Percentiles rank a stretch among this genome's conserved stretches.
These are phyloP conservation scores for Tribolium freemani DNA, from an alignment of 2,888 invertebrate genomes.

Conservation along the genomic window DNA sequence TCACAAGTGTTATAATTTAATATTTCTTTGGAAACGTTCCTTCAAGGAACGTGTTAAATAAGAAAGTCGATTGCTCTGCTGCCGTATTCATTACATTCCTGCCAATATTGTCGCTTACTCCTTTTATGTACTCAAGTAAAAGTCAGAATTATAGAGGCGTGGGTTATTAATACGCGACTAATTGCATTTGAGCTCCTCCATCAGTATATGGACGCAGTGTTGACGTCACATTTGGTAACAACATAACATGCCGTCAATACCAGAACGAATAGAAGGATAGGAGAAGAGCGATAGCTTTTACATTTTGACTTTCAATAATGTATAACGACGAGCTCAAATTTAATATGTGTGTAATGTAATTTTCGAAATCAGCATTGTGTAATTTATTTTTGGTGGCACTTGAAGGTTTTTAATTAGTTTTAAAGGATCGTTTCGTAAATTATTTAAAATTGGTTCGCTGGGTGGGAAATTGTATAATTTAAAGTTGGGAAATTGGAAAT, in stretches of 20 bases:
- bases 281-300: neutral
- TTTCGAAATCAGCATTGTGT: neutral
- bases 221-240: conserved; percentile 30
- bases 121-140: neutral
- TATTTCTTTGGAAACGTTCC: neutral
- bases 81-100: neutral
- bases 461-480: neutral
- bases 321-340: conserved; percentile 15
- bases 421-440: neutral
- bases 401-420: conserved; percentile 2
- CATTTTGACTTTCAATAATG: conserved; percentile 22
- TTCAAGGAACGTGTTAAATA: neutral
- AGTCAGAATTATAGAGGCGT: neutral
- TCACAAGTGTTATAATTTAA: neutral
- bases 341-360: conserved; percentile 6
- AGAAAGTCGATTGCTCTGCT: too few relatives aligned
- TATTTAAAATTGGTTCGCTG: neutral
- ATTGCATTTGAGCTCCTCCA: conserved; percentile 8
- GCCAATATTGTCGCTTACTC: neutral
- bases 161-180: conserved; percentile 9
- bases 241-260: conserved; percentile 17
- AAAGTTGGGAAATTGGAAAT: conserved; percentile 16
- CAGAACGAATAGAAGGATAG: neutral
- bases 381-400: conserved; percentile 1
- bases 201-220: conserved; percentile 6